phyloP scores from a whole-genome alignment of 2,113 vertebrate genomes.

The Agapornis roseicollis region DNA sequence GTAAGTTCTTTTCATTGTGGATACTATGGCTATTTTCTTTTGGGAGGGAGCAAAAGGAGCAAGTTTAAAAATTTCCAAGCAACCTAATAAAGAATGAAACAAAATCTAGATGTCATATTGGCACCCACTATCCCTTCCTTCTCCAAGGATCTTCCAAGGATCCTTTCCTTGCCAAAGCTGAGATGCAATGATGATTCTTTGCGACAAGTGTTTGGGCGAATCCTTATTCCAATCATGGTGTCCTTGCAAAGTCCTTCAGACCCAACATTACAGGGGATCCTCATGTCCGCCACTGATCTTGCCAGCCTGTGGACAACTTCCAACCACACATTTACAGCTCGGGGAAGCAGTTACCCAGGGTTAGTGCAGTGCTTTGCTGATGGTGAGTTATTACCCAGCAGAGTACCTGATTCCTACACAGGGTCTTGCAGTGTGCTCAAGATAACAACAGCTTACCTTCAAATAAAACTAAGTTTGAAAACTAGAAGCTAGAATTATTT shows the following conservation, averaged over 20 bases:
- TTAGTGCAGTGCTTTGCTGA: not conserved
- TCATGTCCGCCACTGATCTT: not conserved
- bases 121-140: not conserved
- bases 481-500: not conserved
- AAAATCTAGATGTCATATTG: not conserved
- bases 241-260: not conserved
- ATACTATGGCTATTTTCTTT: not conserved
- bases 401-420: not conserved
- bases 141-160: not conserved
- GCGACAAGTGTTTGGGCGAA: not conserved
- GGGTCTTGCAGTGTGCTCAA: fast-evolving
- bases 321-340: not conserved
- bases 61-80: not conserved
- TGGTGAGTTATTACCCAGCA: not conserved
- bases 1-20: not conserved
- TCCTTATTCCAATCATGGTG: not conserved
- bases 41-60: not conserved
- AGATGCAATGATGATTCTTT: not conserved
- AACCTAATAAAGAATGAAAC: not conserved
- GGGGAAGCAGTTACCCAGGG: not conserved
- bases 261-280: not conserved
- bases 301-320: not conserved
- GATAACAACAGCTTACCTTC: not conserved
- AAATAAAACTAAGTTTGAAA: not conserved
- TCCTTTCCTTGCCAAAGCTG: not conserved